Evolutionary conservation across 2,113 vertebrate genomes (phyloP), one percentile per base, ranked within the genome.

Genomic region (Plotosus lineatus): DNA sequence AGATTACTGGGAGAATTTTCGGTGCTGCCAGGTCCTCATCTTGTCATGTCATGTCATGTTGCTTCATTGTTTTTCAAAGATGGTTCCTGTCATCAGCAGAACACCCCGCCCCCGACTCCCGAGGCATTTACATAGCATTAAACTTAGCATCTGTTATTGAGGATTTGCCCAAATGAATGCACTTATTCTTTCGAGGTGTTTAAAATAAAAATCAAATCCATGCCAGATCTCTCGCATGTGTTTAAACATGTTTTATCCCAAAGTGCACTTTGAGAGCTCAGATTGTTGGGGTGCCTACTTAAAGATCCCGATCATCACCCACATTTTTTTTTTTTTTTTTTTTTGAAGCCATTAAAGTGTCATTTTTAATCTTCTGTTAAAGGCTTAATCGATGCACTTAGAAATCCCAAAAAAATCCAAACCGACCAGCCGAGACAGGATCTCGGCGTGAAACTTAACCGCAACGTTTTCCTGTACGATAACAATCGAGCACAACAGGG

Each of bases 61-160:
- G 8, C 23, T 75, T 40, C 38, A 36, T 58, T 1, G 56, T 9
- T 56, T 23, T 75, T 21, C 71, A 63, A 33, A 79, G 80, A 51
- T 46, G 31, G 55, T 65, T 77, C 28, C 50, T 89, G 84, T 82
- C 79, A 84, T 88, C 36, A 23, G 79, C 38, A 65, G 36, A 46
- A n/a, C n/a, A n/a, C n/a, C n/a, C n/a, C n/a, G n/a, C n/a, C n/a
- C n/a, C n/a, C 40, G 36, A 83, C 38, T 6, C 33, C n/a, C 50
- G 60, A 80, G 65, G 55, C 31, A 23, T 8, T 31, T 68, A 1
- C 60, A 36, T 15, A 71, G 31, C 66, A 42, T 46, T 40, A 71
- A 8, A 14, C 23, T 40, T 40, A 15, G 12, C 6, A 12, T 15
- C 28, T 63, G 6, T 15, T 44, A 46, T 42, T 31, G 58, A 65